Percentiles rank a stretch among this genome's conserved stretches.
Conservation (phyloP, 2,797 vertebrate species). For the Malurus leucopterus region DNA sequence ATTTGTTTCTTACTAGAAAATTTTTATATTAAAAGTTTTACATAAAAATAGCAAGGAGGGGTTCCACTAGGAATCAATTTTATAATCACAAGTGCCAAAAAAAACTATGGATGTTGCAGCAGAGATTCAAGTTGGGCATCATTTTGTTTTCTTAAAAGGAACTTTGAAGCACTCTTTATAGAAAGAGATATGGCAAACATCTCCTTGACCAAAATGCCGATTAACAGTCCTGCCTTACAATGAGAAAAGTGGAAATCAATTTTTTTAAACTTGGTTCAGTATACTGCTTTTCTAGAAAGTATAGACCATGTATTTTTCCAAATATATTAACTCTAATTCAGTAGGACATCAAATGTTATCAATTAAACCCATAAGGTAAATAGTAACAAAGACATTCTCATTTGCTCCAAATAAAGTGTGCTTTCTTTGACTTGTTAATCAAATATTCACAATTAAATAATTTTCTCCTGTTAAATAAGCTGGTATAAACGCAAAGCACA, state of each 20-base stretch:
- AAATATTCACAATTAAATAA: not conserved
- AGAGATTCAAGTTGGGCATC: not conserved
- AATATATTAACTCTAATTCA: not conserved
- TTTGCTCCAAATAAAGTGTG: not conserved
- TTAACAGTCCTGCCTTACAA: not conserved
- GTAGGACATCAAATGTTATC: not conserved
- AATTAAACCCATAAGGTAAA: not conserved
- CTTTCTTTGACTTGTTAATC: not conserved
- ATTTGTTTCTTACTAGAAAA: not conserved
- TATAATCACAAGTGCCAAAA: not conserved
- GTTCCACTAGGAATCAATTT: not conserved
- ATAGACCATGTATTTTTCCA: not conserved
- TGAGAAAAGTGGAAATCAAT: not conserved
- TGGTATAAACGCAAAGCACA: not conserved
- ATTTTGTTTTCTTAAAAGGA: not conserved
- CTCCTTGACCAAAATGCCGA: not conserved
- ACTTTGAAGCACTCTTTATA: not conserved
- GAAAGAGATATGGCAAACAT: not conserved
- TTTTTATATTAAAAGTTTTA: not conserved
- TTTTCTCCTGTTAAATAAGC: constrained; percentile 23
- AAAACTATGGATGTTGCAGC: too few species aligned
- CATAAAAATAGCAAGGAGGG: not conserved
- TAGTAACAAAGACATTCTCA: not conserved
- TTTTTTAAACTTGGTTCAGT: not conserved
- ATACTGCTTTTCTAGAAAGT: not conserved